Percentiles rank a stretch among this genome's conserved stretches.
These are phyloP conservation scores for Cydia amplana DNA, from an alignment of 1,140 invertebrate species.

Conservation along the genomic window DNA sequence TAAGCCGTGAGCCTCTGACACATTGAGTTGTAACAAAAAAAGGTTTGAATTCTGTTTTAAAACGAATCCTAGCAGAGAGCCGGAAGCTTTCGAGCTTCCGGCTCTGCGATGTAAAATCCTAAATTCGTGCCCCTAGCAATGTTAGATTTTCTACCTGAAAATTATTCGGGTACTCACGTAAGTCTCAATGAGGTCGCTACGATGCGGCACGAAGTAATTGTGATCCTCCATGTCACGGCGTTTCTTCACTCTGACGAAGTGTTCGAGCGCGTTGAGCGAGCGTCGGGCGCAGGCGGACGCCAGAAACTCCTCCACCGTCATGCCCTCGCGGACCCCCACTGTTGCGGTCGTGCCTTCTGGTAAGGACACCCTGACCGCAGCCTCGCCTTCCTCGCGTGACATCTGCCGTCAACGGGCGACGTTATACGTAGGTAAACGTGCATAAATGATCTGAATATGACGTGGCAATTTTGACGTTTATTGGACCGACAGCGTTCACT, in stretches of 20 bases:
- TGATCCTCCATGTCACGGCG: constrained; percentile 96
- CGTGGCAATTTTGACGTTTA: constrained; percentile 26
- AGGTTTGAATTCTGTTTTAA: neutral
- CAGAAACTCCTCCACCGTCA: constrained; percentile 97
- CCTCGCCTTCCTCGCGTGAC: constrained; percentile 91
- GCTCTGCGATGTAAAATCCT: neutral
- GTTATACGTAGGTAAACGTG: constrained; percentile 17
- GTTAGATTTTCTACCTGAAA: neutral
- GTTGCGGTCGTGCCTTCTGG: constrained; percentile 90
- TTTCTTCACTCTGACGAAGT: constrained; percentile 97
- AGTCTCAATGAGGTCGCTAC: constrained; percentile 95
- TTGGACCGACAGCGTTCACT: constrained; percentile 26
- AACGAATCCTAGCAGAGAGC: constrained; percentile 1
- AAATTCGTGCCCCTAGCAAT: neutral
- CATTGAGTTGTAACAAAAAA: neutral
- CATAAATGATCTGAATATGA: constrained; percentile 28
- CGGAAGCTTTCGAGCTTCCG: neutral
- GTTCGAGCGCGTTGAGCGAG: constrained; percentile 94
- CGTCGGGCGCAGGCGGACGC: constrained; percentile 94
- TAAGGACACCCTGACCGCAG: constrained; percentile 92
- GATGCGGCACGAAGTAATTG: constrained; percentile 96
- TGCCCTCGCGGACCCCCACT: constrained; percentile 91
- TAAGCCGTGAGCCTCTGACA: neutral
- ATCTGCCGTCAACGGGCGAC: constrained; percentile 78
- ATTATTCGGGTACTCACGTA: constrained; percentile 86